Base-by-base conservation (phyloP, 2,888 invertebrate genomes). In the Euzophera pinguis region DNA sequence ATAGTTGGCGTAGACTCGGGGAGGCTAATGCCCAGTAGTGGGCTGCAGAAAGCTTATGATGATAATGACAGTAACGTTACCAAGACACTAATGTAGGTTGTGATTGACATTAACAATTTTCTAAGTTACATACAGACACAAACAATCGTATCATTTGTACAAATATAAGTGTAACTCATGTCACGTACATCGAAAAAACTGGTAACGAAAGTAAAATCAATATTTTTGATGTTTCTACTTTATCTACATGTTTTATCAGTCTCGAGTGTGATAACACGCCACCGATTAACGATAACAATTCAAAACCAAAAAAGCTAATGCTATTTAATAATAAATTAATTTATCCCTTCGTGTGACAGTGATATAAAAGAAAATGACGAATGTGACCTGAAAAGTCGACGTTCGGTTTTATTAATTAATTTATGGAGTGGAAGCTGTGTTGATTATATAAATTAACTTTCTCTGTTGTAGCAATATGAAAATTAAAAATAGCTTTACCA, bases 201-300 rank as follows among this genome's bases (percentile, higher is more conserved):
- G 17, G 27, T 13, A 51, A 34, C n/a, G 50, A 63, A 61, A 69
- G 64, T 67, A 79, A 78, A 84, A 87, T 85, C 85, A 79, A 87
- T 86, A 85, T 71, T 72, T 75, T 71, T 69, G 63, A 76, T 78
- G 75, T 79, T 78, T 75, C 67, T 72, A 66, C 60, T 69, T 81
- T 85, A 87, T 87, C 86, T 57, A 58, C 51, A 61, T 63, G 65
- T 69, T 78, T 84, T 85, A 85, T 88, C 87, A 27, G 65, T 73
- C 71, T 75, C 63, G 66, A 59, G 65, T 60, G 62, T 66, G 87
- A 87, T 88, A 87, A 79, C 75, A 74, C 60, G 76, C 77, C 77
- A 78, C 83, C 79, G 84, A 85, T 84, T 81, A 76, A 53, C 62
- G 79, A 81, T 83, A 80, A 74, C 68, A 60, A 63, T 55, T 53